A percentile compares a stretch with the other conserved stretches of the same genome.
These are phyloP conservation scores for Omphaloscelis lunosa DNA, from an alignment of 2,888 invertebrate genomes.

Conservation along the genomic window DNA sequence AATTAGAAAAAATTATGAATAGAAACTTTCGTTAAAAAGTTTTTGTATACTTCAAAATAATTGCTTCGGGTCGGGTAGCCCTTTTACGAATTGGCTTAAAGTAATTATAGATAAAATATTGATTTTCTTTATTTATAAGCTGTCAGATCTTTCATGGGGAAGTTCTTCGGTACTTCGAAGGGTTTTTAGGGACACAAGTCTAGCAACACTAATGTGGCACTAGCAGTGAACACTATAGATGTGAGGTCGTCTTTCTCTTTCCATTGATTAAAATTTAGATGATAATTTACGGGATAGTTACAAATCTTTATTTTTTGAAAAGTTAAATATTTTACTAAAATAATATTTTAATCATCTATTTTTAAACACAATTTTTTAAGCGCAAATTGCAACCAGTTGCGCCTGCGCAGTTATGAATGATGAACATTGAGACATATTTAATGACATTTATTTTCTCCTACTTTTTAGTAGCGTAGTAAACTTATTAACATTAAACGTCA, in stretches of 20 bases:
- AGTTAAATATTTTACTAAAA: too few relatives aligned
- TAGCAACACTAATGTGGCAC: not conserved
- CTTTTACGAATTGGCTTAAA: not conserved
- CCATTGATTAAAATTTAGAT: not conserved
- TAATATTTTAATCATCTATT: not conserved
- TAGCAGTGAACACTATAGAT: not conserved
- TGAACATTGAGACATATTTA: not conserved
- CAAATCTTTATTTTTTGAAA: not conserved
- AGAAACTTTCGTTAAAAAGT: not conserved
- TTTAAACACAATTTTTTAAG: not conserved
- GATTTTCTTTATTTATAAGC: slow-evolving; percentile 36
- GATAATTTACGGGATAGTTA: not conserved
- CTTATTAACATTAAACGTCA: not conserved
- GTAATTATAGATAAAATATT: slow-evolving; percentile 18
- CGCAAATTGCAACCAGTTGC: not conserved
- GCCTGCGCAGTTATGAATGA: not conserved
- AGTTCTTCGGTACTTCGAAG: not conserved
- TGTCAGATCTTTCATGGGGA: slow-evolving; percentile 13
- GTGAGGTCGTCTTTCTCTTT: not conserved
- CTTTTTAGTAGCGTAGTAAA: not conserved
- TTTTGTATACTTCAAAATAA: not conserved
- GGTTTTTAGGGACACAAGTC: not conserved
- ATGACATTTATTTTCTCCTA: not conserved
- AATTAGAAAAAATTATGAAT: not conserved
- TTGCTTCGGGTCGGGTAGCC: not conserved